Conservation (phyloP, 2,888 invertebrate species). For the Rotaria magnacalcarata region DNA sequence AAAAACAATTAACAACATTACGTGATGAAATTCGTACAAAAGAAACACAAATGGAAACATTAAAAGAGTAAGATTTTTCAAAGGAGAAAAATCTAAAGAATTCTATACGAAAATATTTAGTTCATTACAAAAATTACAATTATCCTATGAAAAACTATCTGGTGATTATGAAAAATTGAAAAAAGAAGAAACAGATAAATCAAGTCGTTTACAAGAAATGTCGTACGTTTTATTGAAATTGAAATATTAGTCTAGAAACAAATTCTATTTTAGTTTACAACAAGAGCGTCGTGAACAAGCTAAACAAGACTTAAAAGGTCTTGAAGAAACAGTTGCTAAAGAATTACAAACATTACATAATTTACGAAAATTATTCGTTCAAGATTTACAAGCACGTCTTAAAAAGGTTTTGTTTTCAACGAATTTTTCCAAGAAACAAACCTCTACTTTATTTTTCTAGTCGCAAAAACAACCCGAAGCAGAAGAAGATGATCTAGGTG, state of each 20-base stretch:
- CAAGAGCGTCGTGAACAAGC: slow-evolving; percentile 95
- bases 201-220: slow-evolving; percentile 84
- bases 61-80: slow-evolving; percentile 69
- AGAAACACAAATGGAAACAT: slow-evolving; percentile 80
- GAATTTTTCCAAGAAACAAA: too few relatives aligned
- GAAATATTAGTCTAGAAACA: too few relatives aligned
- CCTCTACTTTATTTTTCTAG: background rate
- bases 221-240: slow-evolving; percentile 58
- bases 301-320: slow-evolving; percentile 77
- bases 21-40: slow-evolving; percentile 89
- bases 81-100: background rate
- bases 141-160: slow-evolving; percentile 82
- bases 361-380: slow-evolving; percentile 92
- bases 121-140: slow-evolving; percentile 73
- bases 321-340: slow-evolving; percentile 69
- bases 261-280: slow-evolving; percentile 59
- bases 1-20: slow-evolving; percentile 81
- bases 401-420: slow-evolving; percentile 59
- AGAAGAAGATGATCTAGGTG: slow-evolving; percentile 33
- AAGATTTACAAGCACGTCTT: slow-evolving; percentile 79
- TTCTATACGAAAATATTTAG: slow-evolving; percentile 64
- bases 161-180: slow-evolving; percentile 75
- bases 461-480: slow-evolving; percentile 33
- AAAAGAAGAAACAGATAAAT: slow-evolving; percentile 86
- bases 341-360: slow-evolving; percentile 96